A percentile compares a stretch with the other conserved stretches of the same genome.
Conservation (phyloP, 2,797 vertebrate genomes). For the Furcifer pardalis region DNA sequence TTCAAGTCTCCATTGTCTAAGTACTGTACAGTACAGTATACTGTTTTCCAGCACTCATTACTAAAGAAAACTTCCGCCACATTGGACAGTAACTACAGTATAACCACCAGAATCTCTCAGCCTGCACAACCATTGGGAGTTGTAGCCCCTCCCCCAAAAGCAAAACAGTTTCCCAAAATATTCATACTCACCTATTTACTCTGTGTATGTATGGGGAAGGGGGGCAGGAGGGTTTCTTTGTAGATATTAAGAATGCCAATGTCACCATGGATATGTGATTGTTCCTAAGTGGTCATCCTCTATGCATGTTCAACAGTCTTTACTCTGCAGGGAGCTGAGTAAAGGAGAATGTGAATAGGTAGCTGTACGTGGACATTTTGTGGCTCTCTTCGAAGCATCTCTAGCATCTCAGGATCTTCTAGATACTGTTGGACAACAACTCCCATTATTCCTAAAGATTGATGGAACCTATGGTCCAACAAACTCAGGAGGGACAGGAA, state of each 20-base stretch:
- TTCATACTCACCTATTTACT: too few species aligned
- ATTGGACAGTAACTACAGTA: too few species aligned
- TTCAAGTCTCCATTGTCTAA: too few species aligned
- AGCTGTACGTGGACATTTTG: not conserved
- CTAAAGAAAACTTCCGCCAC: too few species aligned
- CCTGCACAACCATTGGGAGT: not conserved
- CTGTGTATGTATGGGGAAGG: too few species aligned
- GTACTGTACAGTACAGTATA: too few species aligned
- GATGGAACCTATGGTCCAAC: not conserved
- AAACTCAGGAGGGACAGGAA: not conserved
- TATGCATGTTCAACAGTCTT: not conserved
- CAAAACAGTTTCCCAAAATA: not conserved
- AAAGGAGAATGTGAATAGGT: not conserved
- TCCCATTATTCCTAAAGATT: not conserved
- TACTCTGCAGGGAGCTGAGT: not conserved
- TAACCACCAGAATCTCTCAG: not conserved
- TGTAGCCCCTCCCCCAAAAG: not conserved
- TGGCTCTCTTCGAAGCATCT: not conserved
- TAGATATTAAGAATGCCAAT: not conserved
- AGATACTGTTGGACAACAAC: not conserved
- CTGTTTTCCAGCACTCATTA: too few species aligned
- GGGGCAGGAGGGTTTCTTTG: not conserved
- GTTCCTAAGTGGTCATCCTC: not conserved
- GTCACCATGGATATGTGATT: not conserved
- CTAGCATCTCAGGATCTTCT: not conserved